Conservation (phyloP, 2,888 invertebrate genomes). For the Ischnus inquisitorius region DNA sequence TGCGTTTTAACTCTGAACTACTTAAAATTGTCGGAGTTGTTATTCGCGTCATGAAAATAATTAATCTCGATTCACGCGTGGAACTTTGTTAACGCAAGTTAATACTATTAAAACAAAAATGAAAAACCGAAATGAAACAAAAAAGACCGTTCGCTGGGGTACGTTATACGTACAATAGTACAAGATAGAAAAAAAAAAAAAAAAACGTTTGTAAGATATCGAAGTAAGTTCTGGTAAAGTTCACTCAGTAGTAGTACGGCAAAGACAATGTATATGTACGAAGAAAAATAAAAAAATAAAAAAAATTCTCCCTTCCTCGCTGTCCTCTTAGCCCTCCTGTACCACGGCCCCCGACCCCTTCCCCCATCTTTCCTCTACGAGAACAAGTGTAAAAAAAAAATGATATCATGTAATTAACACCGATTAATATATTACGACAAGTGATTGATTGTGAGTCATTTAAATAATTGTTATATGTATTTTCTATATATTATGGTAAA, state of each 20-base stretch:
- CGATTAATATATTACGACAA: slow-evolving; percentile 77
- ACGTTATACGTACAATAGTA: slow-evolving; percentile 80
- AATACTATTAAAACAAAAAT: slow-evolving; percentile 24
- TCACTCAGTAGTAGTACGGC: slow-evolving; percentile 77
- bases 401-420: slow-evolving; percentile 83
- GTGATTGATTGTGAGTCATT: slow-evolving; percentile 84
- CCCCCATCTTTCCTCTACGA: slow-evolving; percentile 58
- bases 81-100: slow-evolving; percentile 28
- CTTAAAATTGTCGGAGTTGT: slow-evolving; percentile 42
- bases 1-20: slow-evolving; percentile 21
- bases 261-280: slow-evolving; percentile 80
- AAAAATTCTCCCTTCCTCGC: slow-evolving; percentile 41
- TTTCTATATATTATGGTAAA: slow-evolving; percentile 84
- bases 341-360: slow-evolving; percentile 50
- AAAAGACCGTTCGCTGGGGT: slow-evolving; percentile 73
- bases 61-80: slow-evolving; percentile 51
- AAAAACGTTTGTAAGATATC: slow-evolving; percentile 79
- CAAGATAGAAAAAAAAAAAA: slow-evolving; percentile 75
- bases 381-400: slow-evolving; percentile 66
- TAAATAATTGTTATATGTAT: slow-evolving; percentile 85
- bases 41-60: slow-evolving; percentile 42
- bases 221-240: slow-evolving; percentile 78
- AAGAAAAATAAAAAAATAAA: slow-evolving; percentile 67
- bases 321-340: slow-evolving; percentile 43
- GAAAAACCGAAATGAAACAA: slow-evolving; percentile 41